Evolutionary conservation across 2,113 vertebrate species (phyloP).

Genomic region (Leptobrachium ailaonicum): DNA sequence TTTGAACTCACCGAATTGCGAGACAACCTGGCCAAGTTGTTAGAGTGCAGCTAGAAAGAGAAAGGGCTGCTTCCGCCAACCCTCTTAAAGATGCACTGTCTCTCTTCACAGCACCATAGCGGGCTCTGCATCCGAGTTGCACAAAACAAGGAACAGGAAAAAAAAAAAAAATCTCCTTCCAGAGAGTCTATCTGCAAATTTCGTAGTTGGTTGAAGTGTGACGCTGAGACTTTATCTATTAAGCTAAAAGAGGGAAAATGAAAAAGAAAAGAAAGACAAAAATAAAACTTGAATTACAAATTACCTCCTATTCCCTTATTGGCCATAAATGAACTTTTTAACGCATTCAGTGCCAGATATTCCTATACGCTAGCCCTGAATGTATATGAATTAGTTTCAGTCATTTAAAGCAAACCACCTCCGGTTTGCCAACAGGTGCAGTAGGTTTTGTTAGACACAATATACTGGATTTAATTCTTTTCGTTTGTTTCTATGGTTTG

Average conservation of each 20-base stretch:
- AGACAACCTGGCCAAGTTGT: constrained; percentile 93
- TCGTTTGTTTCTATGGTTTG: constrained; percentile 50
- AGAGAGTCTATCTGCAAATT: constrained; percentile 72
- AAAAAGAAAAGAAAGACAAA: constrained; percentile 41
- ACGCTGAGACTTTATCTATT: constrained; percentile 71
- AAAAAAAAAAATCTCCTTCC: constrained; percentile 58
- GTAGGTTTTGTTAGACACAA: constrained; percentile 64
- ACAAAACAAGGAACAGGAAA: constrained; percentile 63
- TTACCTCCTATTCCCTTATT: constrained; percentile 76
- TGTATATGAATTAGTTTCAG: constrained; percentile 56
- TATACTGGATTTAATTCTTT: constrained; percentile 27
- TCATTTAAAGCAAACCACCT: constrained; percentile 68
- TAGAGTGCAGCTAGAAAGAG: constrained; percentile 89
- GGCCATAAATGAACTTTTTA: constrained; percentile 71
- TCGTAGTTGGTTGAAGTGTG: constrained; percentile 67
- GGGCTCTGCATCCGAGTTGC: constrained; percentile 74
- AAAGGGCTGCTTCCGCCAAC: constrained; percentile 66
- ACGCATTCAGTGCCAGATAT: constrained; percentile 49
- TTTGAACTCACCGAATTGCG: constrained; percentile 97
- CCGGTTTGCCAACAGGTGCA: constrained; percentile 64
- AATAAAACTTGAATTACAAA: constrained; percentile 76
- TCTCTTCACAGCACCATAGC: constrained; percentile 70
- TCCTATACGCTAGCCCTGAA: constrained; percentile 25
- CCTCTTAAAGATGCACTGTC: constrained; percentile 71
- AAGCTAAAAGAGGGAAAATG: constrained; percentile 62